Evolutionary conservation across 2,113 vertebrate genomes (phyloP), one percentile per base, ranked within the genome.

Genomic region (Uria aalge): DNA sequence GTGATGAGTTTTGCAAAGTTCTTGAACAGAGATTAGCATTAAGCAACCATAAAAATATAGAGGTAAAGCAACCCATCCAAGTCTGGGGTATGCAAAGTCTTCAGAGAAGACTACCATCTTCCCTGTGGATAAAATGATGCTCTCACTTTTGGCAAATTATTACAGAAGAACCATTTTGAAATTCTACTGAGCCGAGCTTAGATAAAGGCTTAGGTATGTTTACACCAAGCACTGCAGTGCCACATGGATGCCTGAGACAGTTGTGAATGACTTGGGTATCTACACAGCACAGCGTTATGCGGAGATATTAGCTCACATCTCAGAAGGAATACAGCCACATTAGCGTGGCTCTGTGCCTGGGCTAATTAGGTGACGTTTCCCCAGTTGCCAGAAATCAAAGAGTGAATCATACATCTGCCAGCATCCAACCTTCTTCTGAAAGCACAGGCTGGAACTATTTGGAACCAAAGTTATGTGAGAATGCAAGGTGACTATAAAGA

Each of bases 351-450:
- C 63, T 17, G 8, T 94, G 94, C 77, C 90, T 13, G 2, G 74
- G 56, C 74, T 96, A 95, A 96, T 93, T 85, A 92, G 81, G 81
- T 92, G 95, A 88, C 48, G 74, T 7, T 87, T 95, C 40, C 88
- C 74, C 74, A 59, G 77, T 90, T 90, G 77, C 90, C 92, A 96
- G 72, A 88, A 94, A 92, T 83, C 89, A 68, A 64, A 59, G 64
- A 90, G 38, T 72, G 77, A 93, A 93, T 91, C 92, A 41, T 71
- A 88, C 88, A 92, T 74, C 90, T 93, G 82, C 85, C 95, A 85
- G 56, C 38, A 78, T 78, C 20, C 81, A 90, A 52, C 64, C 30
- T 74, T 41, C 87, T 62, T 72, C 78, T 40, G 88, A 43, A 72
- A 85, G 85, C 90, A 59, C 74, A 59, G 69, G 64, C 55, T 29